Evolutionary conservation across 1,140 invertebrate genomes (phyloP), one percentile per base, ranked within the genome.

Genomic region (Chlorops oryzae): DNA sequence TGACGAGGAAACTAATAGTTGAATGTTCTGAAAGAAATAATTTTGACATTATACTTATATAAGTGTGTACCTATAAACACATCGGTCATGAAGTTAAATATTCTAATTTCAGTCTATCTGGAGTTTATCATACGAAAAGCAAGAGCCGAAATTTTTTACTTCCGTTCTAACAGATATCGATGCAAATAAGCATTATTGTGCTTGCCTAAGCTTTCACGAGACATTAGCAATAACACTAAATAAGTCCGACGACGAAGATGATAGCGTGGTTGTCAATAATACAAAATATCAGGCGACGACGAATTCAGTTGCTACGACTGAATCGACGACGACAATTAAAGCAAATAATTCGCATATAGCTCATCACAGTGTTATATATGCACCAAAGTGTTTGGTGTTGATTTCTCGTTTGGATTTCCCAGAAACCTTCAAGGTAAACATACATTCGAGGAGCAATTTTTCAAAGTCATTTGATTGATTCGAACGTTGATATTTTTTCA

Each of bases 81-180:
- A n/a, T n/a, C n/a, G n/a, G n/a, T n/a, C n/a, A n/a, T n/a, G n/a
- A n/a, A n/a, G n/a, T n/a, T n/a, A n/a, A n/a, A n/a, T n/a, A n/a
- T n/a, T n/a, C n/a, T n/a, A n/a, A n/a, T n/a, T n/a, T n/a, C n/a
- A n/a, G n/a, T n/a, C n/a, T n/a, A n/a, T n/a, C 81, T 98, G 95
- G 94, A 81, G 81, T 49, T 78, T 98, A 47, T 93, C 92, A 17
- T 87, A 84, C 48, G 87, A 90, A 74, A 81, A 89, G 55, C 87
- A 91, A 74, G 90, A 96, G 69, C 95, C 96, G 15, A 82, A 88
- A 60, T 98, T 95, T 78, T 98, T 96, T 76, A 89, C 96, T 40
- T 94, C 92, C 17, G 94, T 98, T 50, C 79, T 98, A 59, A 98
- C 96, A 49, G 93, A 98, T 74, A 90, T 96, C 59, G 90, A 96